Percentiles rank a stretch among this genome's conserved stretches.
phyloP scores from a whole-genome alignment of 2,797 vertebrate genomes.

The Arvicola amphibius region DNA sequence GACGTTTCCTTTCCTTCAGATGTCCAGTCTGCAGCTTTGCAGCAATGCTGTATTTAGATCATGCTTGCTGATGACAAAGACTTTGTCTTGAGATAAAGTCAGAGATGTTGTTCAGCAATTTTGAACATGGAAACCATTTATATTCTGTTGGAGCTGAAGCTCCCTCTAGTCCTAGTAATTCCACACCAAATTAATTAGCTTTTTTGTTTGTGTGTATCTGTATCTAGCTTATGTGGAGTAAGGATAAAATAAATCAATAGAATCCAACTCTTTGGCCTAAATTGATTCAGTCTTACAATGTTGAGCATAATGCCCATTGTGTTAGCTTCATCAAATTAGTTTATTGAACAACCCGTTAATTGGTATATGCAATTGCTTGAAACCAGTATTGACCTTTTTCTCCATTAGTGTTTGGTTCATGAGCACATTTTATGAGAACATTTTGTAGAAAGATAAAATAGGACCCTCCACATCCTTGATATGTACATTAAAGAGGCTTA shows the following conservation, averaged over 20 bases:
- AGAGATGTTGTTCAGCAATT: background rate
- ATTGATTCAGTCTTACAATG: slow-evolving; percentile 51
- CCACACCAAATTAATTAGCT: slow-evolving; percentile 10
- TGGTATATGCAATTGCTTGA: slow-evolving; percentile 12
- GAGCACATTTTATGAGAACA: background rate
- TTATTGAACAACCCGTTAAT: slow-evolving; percentile 49
- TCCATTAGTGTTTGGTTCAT: slow-evolving; percentile 12
- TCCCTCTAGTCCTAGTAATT: slow-evolving; percentile 24
- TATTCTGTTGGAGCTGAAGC: background rate
- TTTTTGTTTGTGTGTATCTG: background rate
- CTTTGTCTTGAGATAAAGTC: background rate
- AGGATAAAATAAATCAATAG: slow-evolving; percentile 61
- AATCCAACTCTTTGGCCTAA: slow-evolving; percentile 45
- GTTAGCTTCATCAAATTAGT: slow-evolving; percentile 54
- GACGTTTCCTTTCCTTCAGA: background rate
- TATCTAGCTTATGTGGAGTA: slow-evolving; percentile 10
- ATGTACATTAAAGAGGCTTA: background rate
- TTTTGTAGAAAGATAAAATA: background rate
- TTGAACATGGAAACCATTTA: background rate
- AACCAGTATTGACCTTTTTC: slow-evolving; percentile 27
- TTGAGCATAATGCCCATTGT: slow-evolving; percentile 33
- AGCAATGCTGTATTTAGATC: background rate
- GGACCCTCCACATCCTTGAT: background rate
- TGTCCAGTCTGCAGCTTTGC: background rate
- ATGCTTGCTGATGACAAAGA: background rate